Conservation (phyloP, 1,140 invertebrate species). For the Amphibalanus amphitrite region DNA sequence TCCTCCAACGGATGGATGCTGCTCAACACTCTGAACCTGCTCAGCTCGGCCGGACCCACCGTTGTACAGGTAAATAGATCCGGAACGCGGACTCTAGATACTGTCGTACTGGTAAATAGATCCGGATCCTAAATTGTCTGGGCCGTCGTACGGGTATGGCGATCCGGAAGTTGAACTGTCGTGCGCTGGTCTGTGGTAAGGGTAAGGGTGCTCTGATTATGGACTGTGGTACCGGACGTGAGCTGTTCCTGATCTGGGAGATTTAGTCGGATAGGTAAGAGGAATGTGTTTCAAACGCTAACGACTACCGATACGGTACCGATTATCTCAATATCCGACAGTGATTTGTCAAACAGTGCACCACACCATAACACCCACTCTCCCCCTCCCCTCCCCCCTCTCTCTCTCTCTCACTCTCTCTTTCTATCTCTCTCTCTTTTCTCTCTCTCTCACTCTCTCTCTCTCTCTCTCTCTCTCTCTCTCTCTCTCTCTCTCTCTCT, state of each 20-base stretch:
- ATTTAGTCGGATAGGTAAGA: neutral
- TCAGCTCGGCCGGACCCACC: conserved; percentile 64
- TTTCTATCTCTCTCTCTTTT: conserved; percentile 3
- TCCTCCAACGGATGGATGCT: conserved; percentile 94
- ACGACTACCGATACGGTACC: neutral
- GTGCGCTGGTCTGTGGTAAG: conserved; percentile 37
- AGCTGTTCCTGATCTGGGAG: too few species aligned
- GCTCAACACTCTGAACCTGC: conserved; percentile 64
- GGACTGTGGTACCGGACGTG: too few species aligned
- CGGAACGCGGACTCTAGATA: too few species aligned
- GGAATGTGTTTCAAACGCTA: neutral
- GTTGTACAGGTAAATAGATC: too few species aligned
- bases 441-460: conserved; percentile 8
- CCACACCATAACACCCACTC: neutral
- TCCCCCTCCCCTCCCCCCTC: conserved; percentile 5
- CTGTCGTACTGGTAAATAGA: conserved; percentile 41
- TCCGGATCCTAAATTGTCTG: too few species aligned
- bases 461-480: conserved; percentile 6
- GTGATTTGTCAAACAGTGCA: neutral
- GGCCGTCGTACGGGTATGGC: too few species aligned
- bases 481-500: neutral
- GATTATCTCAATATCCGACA: neutral
- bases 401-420: neutral
- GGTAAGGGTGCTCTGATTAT: too few species aligned
- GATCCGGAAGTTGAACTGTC: too few species aligned